A percentile compares a stretch with the other conserved stretches of the same genome.
Conservation (phyloP, 2,797 vertebrate species). For the Todus mexicanus region DNA sequence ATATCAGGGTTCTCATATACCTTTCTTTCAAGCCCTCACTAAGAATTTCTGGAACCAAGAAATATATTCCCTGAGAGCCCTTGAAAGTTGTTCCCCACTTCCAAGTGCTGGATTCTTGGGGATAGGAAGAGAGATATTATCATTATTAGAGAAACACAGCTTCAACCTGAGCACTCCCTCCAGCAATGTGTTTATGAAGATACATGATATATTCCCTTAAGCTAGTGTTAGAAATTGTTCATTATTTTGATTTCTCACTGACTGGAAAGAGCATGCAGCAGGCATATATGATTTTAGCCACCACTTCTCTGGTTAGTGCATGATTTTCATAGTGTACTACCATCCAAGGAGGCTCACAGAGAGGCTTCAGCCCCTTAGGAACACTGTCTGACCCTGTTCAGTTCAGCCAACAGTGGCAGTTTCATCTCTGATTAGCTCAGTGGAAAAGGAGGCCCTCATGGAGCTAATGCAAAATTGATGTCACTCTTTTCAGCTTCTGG, state of each 20-base stretch:
- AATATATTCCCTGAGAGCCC: neutral
- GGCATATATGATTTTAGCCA: neutral
- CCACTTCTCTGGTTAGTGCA: neutral
- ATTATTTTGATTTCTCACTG: neutral
- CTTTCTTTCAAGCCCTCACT: neutral
- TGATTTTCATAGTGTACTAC: neutral
- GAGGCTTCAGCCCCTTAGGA: neutral
- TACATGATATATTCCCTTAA: neutral
- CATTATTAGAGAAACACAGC: neutral
- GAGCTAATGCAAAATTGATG: neutral
- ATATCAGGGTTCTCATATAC: neutral
- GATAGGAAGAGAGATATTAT: neutral
- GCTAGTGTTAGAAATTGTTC: neutral
- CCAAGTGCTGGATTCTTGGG: neutral
- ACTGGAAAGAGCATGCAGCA: neutral
- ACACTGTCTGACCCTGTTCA: neutral
- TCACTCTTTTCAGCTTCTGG: neutral
- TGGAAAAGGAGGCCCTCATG: neutral
- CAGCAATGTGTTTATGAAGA: neutral
- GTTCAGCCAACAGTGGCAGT: accelerated
- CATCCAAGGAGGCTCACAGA: neutral
- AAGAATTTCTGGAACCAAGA: neutral
- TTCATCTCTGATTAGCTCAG: neutral
- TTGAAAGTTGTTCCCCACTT: neutral
- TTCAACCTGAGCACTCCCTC: neutral